phyloP scores from a whole-genome alignment of 2,113 vertebrate genomes.

The Delphinapterus leucas region DNA sequence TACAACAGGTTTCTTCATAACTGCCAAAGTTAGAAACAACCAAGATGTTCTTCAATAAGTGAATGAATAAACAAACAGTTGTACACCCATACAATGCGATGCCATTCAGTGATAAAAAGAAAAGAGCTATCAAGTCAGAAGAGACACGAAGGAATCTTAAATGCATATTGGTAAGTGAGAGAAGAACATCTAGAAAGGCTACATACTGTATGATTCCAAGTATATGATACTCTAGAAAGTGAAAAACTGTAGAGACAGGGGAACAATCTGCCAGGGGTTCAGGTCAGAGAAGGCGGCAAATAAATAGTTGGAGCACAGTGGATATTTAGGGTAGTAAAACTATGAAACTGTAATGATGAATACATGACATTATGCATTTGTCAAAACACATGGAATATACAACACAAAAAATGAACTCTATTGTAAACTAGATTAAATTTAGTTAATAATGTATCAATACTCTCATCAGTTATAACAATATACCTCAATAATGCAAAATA shows the following conservation, averaged over 20 bases:
- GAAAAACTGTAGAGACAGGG: neutral
- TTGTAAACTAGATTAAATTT: neutral
- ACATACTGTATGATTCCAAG: neutral
- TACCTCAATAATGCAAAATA: neutral
- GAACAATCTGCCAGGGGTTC: neutral
- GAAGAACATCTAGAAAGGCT: neutral
- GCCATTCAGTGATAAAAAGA: neutral
- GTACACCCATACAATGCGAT: neutral
- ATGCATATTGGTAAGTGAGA: neutral
- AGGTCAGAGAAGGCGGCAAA: neutral
- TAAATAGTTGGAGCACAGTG: neutral
- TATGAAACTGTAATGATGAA: neutral
- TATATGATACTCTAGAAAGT: neutral
- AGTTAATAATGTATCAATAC: neutral
- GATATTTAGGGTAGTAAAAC: neutral
- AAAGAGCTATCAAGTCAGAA: neutral
- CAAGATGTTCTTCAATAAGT: neutral
- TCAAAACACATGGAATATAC: neutral
- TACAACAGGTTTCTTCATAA: neutral
- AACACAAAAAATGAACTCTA: neutral
- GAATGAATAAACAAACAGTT: neutral
- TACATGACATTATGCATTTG: neutral
- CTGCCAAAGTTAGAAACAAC: neutral
- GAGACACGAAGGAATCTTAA: neutral
- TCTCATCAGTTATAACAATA: neutral